A percentile compares a stretch with the other conserved stretches of the same genome.
These are phyloP conservation scores for Drosophila putrida DNA, from an alignment of 2,888 invertebrate species.

Conservation along the genomic window DNA sequence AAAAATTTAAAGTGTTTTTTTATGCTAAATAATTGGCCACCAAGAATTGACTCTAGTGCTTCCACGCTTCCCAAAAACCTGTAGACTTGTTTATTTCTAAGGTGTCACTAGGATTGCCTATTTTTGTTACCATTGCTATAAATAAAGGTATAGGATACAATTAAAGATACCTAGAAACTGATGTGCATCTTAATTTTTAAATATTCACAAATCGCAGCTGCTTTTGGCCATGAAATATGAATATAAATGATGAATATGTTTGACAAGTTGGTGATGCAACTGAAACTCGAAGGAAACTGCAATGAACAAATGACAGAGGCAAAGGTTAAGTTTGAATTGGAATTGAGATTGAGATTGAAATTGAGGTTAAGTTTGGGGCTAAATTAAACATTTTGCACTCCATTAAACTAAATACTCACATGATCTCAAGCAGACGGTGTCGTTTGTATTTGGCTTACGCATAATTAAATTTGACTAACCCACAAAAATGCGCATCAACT, in stretches of 20 bases:
- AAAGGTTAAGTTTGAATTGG: background rate
- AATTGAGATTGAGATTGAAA: background rate
- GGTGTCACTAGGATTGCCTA: too few species aligned
- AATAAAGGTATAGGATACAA: too few species aligned
- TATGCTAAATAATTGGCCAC: too few species aligned
- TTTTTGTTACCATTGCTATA: too few species aligned
- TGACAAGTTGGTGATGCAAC: background rate
- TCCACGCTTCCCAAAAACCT: too few species aligned
- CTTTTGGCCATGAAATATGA: background rate
- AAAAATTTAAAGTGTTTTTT: too few species aligned
- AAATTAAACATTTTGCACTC: slow-evolving; percentile 38
- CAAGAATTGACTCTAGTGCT: too few species aligned
- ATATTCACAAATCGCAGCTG: slow-evolving; percentile 3
- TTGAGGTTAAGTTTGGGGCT: background rate
- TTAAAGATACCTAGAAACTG: background rate
- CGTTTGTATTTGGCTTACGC: slow-evolving; percentile 46
- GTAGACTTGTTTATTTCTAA: too few species aligned
- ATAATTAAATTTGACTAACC: slow-evolving; percentile 47
- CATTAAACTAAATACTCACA: slow-evolving; percentile 53
- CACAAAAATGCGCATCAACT: background rate
- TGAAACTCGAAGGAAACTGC: background rate
- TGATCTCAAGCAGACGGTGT: slow-evolving; percentile 42
- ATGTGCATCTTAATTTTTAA: background rate
- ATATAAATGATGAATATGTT: background rate
- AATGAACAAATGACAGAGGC: background rate